Conservation (phyloP, 2,113 vertebrate genomes). For the Gymnobelideus leadbeateri region DNA sequence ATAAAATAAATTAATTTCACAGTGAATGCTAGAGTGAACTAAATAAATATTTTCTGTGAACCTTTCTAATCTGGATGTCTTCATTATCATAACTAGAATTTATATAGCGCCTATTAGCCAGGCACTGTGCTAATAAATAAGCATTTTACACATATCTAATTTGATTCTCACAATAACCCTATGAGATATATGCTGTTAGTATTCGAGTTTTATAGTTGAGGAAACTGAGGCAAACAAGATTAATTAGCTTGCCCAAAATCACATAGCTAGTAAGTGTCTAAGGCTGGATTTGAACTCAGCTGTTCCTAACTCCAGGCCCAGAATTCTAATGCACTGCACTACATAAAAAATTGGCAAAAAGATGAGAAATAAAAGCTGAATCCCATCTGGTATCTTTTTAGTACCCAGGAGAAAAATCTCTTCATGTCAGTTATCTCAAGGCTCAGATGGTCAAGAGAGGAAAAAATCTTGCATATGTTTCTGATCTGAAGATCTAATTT, state of each 20-base stretch:
- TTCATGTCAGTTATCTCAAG: neutral
- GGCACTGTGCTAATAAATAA: neutral
- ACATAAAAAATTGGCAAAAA: neutral
- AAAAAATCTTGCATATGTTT: neutral
- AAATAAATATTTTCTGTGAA: neutral
- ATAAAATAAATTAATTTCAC: neutral
- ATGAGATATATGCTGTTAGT: neutral
- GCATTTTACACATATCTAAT: neutral
- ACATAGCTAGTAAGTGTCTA: neutral
- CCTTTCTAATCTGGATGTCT: neutral
- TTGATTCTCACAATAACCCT: neutral
- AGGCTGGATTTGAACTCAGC: neutral
- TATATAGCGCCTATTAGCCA: neutral
- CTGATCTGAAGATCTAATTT: neutral
- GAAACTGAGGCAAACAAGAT: neutral
- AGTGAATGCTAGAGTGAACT: neutral
- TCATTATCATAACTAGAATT: neutral
- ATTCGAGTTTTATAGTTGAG: neutral
- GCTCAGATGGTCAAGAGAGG: slow-evolving; percentile 24
- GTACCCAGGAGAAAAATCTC: neutral
- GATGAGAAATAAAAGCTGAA: neutral
- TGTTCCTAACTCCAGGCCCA: neutral
- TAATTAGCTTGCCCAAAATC: neutral
- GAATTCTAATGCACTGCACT: neutral
- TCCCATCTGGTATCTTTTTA: neutral